phyloP scores from a whole-genome alignment of 2,113 vertebrate species.

The Elgaria multicarinata region DNA sequence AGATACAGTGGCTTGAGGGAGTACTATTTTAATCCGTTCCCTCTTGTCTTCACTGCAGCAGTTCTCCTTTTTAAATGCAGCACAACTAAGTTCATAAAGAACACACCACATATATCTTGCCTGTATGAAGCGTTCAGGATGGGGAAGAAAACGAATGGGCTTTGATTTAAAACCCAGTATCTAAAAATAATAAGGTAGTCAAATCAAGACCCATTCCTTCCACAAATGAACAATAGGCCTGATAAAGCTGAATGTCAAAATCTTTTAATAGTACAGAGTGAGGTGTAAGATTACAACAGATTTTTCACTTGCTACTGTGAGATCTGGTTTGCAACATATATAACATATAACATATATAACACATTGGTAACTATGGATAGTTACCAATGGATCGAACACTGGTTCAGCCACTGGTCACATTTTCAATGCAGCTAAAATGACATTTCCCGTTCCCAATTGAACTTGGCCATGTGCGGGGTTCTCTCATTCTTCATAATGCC shows the following conservation, averaged over 20 bases:
- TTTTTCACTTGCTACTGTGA: not conserved
- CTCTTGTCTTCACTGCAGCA: not conserved
- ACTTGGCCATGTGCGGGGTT: too few relatives aligned
- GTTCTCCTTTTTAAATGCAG: not conserved
- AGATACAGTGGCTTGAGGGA: not conserved
- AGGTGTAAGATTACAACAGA: not conserved
- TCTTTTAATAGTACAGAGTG: not conserved
- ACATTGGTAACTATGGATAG: too few relatives aligned
- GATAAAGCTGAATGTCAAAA: not conserved
- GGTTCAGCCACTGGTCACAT: too few relatives aligned
- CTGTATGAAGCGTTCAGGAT: not conserved
- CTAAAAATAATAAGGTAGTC: not conserved
- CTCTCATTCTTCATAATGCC: too few relatives aligned
- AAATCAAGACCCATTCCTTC: not conserved
- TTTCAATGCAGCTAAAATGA: too few relatives aligned
- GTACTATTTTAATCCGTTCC: constrained; percentile 17
- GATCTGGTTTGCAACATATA: not conserved
- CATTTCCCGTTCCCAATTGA: too few relatives aligned
- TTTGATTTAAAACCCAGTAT: not conserved
- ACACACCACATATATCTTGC: not conserved
- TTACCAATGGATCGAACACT: too few relatives aligned
- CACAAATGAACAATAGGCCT: not conserved
- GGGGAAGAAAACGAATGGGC: not conserved
- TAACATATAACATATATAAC: too few relatives aligned
- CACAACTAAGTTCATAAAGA: not conserved